Evolutionary conservation across 2,888 invertebrate species (phyloP), one percentile per base, ranked within the genome.

Genomic region (Chamaedrilus cognettii): DNA sequence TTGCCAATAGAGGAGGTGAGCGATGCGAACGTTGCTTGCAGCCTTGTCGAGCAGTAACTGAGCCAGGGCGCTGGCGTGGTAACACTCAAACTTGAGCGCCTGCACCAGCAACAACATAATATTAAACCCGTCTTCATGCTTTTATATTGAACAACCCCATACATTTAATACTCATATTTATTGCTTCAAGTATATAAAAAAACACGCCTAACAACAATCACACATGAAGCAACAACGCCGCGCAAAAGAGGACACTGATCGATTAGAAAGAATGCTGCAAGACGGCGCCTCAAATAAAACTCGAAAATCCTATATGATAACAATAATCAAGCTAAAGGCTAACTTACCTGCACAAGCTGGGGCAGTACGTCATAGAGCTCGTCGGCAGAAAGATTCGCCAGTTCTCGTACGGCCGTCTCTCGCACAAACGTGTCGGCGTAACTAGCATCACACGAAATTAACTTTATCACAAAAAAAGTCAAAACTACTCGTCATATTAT

Each of bases 1-100:
- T 75, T 70, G 86, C 98, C 98, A 99, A 84, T 96, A 98, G 75
- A 98, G 87, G 77, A 92, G 90, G 85, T 98, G 98, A 1, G 97
- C 95, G 63, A 98, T 91, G 64, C 95, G 88, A 0, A 96, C 93
- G 23, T 94, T 93, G 34, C 90, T 87, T 67, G 96, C 86, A 0
- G 96, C 90, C 69, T 94, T 89, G 70, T 93, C 91, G 28, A 96
- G 84, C 60, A 96, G 85, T 77, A 95, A 90, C 74, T 88, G 87
- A 0, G 95, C 92, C 64, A 97, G 86, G 0, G 93, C 88, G 19
- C 95, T 95, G 56, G 92, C 89, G 81, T 96, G 95, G 80, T 93
- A 83, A 90, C 93, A 75, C 92, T 93, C 77, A 93, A 86, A 70
- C 91, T 96, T 85, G 65, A 87, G 74, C 0, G 85, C 85, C 81